These are phyloP conservation scores for Drosophila sulfurigaster DNA, from an alignment of 1,140 invertebrate species.

Conservation along the genomic window DNA sequence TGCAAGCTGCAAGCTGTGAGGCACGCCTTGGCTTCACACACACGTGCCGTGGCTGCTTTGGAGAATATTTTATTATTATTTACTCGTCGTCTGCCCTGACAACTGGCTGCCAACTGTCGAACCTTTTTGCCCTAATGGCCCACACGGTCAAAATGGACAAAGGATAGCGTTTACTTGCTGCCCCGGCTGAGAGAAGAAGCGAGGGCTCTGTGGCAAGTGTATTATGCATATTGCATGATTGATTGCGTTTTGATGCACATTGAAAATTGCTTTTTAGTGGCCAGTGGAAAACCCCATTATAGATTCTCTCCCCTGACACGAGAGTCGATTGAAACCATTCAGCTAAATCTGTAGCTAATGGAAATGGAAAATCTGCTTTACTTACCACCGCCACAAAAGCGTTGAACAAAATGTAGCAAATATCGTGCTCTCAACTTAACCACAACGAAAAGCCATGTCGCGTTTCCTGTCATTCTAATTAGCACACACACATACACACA, in stretches of 20 bases:
- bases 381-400: neutral
- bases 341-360: conserved; percentile 3
- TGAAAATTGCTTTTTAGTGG: conserved; percentile 55
- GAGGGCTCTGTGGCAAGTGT: conserved; percentile 6
- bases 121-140: conserved; percentile 21
- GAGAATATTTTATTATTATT: conserved; percentile 44
- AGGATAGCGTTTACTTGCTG: conserved; percentile 6
- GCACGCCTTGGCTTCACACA: neutral
- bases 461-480: conserved; percentile 42
- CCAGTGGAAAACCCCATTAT: neutral
- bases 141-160: conserved; percentile 25
- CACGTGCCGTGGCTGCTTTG: conserved; percentile 33
- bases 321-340: neutral
- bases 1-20: conserved; percentile 8
- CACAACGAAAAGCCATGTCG: conserved; percentile 23
- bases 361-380: conserved; percentile 10
- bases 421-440: conserved; percentile 7
- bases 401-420: neutral
- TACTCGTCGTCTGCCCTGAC: conserved; percentile 42
- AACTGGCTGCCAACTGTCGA: conserved; percentile 45
- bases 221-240: conserved; percentile 72
- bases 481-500: neutral
- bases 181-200: neutral
- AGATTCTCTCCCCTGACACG: neutral
- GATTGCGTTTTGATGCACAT: conserved; percentile 70